phyloP scores from a whole-genome alignment of 2,888 invertebrate genomes.

The Caenorhabditis japonica region DNA sequence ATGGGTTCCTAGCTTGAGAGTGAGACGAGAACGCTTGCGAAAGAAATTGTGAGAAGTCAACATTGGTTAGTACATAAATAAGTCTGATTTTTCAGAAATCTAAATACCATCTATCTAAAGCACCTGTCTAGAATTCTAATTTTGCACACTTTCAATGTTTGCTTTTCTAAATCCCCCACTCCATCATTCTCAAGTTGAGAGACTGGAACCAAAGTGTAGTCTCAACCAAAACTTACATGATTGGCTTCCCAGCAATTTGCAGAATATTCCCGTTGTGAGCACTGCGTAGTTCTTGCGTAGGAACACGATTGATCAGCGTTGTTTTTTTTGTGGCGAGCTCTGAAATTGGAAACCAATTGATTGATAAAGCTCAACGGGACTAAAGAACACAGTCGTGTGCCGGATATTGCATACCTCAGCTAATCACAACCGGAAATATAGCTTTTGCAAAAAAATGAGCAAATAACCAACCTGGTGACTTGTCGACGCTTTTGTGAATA shows the following conservation, averaged over 20 bases:
- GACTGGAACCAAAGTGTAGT: background rate
- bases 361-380: too few species aligned
- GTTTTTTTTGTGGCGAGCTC: slow-evolving; percentile 27
- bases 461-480: slow-evolving; percentile 16
- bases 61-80: too few species aligned
- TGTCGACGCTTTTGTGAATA: slow-evolving; percentile 41
- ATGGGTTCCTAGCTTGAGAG: slow-evolving; percentile 4
- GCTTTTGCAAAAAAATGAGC: too few species aligned
- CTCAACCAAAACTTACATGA: slow-evolving; percentile 30
- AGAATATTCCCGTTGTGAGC: slow-evolving; percentile 48
- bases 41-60: too few species aligned
- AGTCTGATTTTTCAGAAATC: too few species aligned
- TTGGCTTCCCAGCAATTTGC: slow-evolving; percentile 55
- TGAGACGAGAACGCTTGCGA: background rate
- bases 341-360: background rate
- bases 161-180: background rate
- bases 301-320: slow-evolving; percentile 22
- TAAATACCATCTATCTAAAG: too few species aligned
- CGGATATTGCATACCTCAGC: too few species aligned
- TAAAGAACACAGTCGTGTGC: too few species aligned
- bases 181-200: background rate
- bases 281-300: slow-evolving; percentile 38
- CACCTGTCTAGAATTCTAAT: too few species aligned
- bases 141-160: too few species aligned
- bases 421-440: too few species aligned